Evolutionary conservation across 2,888 invertebrate genomes (phyloP).

Genomic region (Ichneumon xanthorius): DNA sequence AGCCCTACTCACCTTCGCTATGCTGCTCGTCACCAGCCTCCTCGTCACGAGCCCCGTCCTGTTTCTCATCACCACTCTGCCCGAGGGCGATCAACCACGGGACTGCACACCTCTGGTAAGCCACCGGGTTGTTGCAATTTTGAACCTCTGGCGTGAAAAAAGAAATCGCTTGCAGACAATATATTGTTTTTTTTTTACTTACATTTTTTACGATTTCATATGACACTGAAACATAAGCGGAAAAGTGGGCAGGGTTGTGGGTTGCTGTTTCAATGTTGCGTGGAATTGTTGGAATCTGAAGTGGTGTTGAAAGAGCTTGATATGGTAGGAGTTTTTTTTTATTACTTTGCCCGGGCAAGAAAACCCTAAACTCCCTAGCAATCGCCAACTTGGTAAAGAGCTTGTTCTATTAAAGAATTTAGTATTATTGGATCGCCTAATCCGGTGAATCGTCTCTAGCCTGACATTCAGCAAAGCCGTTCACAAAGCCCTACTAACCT

Average conservation of each 20-base stretch:
- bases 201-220: not conserved
- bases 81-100: slow-evolving; percentile 83
- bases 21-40: slow-evolving; percentile 87
- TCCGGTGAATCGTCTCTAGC: slow-evolving; percentile 13
- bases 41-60: slow-evolving; percentile 87
- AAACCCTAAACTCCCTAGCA: no score
- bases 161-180: not conserved
- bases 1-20: slow-evolving; percentile 87
- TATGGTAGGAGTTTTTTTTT: not conserved
- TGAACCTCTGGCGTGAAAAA: not conserved
- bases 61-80: slow-evolving; percentile 86
- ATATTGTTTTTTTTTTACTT: no score
- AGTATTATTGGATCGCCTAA: slow-evolving; percentile 12
- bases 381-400: not conserved
- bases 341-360: not conserved
- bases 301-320: not conserved
- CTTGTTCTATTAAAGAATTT: slow-evolving; percentile 6
- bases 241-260: not conserved
- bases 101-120: slow-evolving; percentile 82
- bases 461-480: slow-evolving; percentile 85
- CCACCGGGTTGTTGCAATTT: slow-evolving; percentile 19
- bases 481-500: slow-evolving; percentile 87
- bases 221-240: not conserved
- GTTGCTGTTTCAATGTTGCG: no score
- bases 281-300: no score